Evolutionary conservation across 1,140 invertebrate species (phyloP), one percentile per base, ranked within the genome.

Genomic region (Bombus polaris): DNA sequence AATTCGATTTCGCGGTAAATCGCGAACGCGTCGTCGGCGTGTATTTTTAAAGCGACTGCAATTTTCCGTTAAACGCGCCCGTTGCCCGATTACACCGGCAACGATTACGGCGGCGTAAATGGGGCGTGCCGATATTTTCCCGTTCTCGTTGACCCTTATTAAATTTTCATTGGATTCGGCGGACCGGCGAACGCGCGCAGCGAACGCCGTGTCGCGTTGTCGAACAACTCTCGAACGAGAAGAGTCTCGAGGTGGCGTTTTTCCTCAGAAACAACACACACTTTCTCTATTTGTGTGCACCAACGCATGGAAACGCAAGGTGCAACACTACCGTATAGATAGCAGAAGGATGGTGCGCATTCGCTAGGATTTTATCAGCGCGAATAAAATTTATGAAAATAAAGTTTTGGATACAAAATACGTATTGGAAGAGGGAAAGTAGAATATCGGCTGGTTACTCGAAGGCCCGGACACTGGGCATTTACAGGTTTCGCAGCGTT

Each of bases 61-160:
- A 80, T 80, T 80, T 70, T 37, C 78, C 78, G 78, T 80, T 70
- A 80, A 80, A 79, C 39, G 75, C 28, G 42, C n/a, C n/a, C n/a
- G 72, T 32, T 25, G 9, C 22, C 73, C 73, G 73, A 75, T 75
- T 75, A 75, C 73, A 53, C 32, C 22, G 32, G n/a, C 3, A 57
- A 28, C 59, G 28, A 12, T 62, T n/a, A n/a, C 72, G 32, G 18
- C n/a, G 3, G n/a, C 32, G 76, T 65, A 78, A 78, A 78, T 78
- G 76, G 59, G 39, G 59, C 76, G 76, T 66, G 39, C 62, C 22
- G 53, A 73, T 72, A 62, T 81, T 44, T 62, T 22, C 53, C 13
- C 47, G 47, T 42, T 59, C 79, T 37, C 42, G 62, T 68, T 47
- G 66, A 81, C 47, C 68, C 79, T 59, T 42, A 72, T 81, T 81